phyloP scores from a whole-genome alignment of 2,888 invertebrate genomes.

The Chalcis sispes region DNA sequence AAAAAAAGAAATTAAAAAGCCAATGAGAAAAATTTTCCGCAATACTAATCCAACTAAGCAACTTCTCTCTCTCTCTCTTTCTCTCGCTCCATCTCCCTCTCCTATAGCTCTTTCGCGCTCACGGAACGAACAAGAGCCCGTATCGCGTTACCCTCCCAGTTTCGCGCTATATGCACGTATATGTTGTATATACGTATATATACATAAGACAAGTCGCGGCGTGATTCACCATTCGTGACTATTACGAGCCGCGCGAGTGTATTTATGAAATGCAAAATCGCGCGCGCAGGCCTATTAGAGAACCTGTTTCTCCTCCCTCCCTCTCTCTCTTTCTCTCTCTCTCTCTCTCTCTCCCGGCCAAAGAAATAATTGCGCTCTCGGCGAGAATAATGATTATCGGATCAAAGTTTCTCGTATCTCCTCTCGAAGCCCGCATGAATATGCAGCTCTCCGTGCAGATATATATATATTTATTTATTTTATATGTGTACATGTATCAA shows the following conservation, averaged over 20 bases:
- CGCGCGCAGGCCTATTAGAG: slow-evolving; percentile 44
- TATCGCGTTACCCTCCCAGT: slow-evolving; percentile 31
- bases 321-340: background rate
- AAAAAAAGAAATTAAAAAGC: background rate
- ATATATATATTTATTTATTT: background rate
- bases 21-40: slow-evolving; percentile 9
- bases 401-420: slow-evolving; percentile 46
- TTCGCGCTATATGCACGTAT: no score
- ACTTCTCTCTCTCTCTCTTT: no score
- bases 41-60: no score
- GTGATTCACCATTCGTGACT: slow-evolving; percentile 49
- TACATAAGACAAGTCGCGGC: background rate
- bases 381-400: slow-evolving; percentile 48
- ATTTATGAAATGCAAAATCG: slow-evolving; percentile 54
- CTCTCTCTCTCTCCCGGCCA: background rate
- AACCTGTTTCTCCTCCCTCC: slow-evolving; percentile 2
- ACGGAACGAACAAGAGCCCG: background rate
- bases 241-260: slow-evolving; percentile 19
- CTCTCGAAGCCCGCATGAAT: slow-evolving; percentile 37
- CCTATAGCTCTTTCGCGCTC: no score
- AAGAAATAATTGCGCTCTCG: slow-evolving; percentile 41
- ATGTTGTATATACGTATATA: no score
- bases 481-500: background rate
- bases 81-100: no score
- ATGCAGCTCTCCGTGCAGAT: slow-evolving; percentile 12